Base-by-base conservation (phyloP, 1,140 invertebrate genomes). In the Drosophila ananassae region DNA sequence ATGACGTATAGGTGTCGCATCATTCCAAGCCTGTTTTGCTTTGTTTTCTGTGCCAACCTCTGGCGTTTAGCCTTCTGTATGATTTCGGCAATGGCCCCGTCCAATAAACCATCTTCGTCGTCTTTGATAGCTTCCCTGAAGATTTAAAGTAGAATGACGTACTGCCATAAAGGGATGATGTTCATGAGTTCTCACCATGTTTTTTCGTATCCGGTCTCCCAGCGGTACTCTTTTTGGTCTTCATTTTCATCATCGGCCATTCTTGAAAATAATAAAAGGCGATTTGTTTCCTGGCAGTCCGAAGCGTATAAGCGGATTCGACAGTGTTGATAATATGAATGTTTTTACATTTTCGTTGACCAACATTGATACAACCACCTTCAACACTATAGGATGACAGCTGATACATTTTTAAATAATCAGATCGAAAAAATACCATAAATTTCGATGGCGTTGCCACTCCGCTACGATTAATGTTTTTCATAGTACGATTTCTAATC, bases 171-270 rank as follows among this genome's bases (percentile, higher is more conserved):
- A 37, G 0, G 2, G 12, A 12, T 10, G 9, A 10, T 3, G 10
- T 10, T 10, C 3, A 28, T 25, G 24, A n/a, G 7, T 8, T 1
- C 37, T 93, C 93, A 97, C 97, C 97, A 98, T 90, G 97, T 98
- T 92, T 98, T 98, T 92, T 99, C 98, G 93, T 99, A 99, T 83
- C 98, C 98, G 44, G 97, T 98, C 92, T 99, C 98, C 98, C 98
- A 99, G 22, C 97, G 94, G 91, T 99, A 99, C 90, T 98, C 97
- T 89, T 98, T 98, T 44, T 95, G 94, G 90, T 98, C 97, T 44
- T 97, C 97, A 54, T 98, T 96, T 52, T 97, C 96, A 56, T 94
- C 95, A 93, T 95, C 95, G 17, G 82, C 89, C 90, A 91, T 68
- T 22, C 1, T 28, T 41, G 34, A 10, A 37, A 37, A 9, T 34